Conservation (phyloP, 2,113 vertebrate species). For the Eulacestoma nigropectus region DNA sequence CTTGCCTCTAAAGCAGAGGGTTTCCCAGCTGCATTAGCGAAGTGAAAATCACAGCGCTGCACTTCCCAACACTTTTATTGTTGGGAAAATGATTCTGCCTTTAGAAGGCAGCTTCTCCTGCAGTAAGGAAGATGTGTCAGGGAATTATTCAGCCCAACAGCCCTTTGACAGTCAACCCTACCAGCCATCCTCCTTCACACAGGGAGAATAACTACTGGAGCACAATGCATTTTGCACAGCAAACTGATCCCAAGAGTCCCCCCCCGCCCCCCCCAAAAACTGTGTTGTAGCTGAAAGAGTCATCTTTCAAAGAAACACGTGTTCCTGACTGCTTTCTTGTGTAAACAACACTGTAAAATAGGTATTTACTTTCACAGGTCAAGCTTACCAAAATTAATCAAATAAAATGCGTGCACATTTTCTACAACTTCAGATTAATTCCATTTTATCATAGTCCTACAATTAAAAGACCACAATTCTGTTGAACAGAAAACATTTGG, state of each 20-base stretch:
- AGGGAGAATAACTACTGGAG: not conserved
- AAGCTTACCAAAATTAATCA: not conserved
- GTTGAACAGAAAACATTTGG: not conserved
- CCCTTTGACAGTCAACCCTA: not conserved
- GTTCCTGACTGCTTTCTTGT: not conserved
- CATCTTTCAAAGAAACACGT: not conserved
- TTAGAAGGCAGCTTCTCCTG: not conserved
- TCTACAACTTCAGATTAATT: not conserved
- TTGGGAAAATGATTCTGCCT: not conserved
- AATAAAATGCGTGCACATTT: not conserved
- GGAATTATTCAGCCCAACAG: not conserved
- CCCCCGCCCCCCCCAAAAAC: not conserved
- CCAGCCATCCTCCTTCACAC: not conserved
- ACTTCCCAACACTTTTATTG: not conserved
- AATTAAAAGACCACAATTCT: not conserved
- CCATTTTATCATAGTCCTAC: not conserved
- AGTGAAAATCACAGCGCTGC: not conserved
- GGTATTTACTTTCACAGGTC: not conserved
- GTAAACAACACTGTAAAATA: not conserved
- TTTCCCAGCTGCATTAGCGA: not conserved
- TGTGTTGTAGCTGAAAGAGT: not conserved
- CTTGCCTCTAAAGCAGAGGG: not conserved
- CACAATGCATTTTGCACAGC: not conserved
- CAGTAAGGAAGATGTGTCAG: not conserved
- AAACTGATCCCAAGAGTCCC: not conserved